phyloP scores from a whole-genome alignment of 2,113 vertebrate genomes.

The Percina caprodes region DNA sequence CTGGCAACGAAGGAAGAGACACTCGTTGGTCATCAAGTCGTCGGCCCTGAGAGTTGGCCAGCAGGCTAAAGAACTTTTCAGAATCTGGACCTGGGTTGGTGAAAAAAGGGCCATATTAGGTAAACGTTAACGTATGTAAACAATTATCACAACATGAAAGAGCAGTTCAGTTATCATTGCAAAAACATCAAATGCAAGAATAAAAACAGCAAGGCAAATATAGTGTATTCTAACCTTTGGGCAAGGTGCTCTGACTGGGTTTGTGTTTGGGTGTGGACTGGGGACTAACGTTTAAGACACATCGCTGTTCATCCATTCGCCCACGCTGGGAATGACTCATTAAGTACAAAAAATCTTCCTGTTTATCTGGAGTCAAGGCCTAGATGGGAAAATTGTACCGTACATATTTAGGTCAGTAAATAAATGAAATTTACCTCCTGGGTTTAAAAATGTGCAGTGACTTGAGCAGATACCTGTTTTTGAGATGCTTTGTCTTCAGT shows the following conservation, averaged over 20 bases:
- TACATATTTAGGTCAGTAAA: neutral
- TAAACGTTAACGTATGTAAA: neutral
- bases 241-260: constrained; percentile 23
- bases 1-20: constrained; percentile 81
- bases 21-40: constrained; percentile 89
- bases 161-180: neutral
- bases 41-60: constrained; percentile 84
- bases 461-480: constrained; percentile 49
- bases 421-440: neutral
- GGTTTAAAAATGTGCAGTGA: neutral
- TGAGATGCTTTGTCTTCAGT: constrained; percentile 43
- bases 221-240: constrained; percentile 65
- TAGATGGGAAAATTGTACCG: constrained; percentile 14
- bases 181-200: neutral
- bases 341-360: constrained; percentile 85
- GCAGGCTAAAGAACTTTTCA: constrained; percentile 85
- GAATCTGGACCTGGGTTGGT: constrained; percentile 73
- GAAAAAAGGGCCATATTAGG: neutral
- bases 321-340: constrained; percentile 83
- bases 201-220: neutral
- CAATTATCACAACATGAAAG: neutral
- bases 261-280: constrained; percentile 53
- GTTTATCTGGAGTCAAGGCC: constrained; percentile 63
- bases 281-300: constrained; percentile 76
- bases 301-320: constrained; percentile 89